Conservation (phyloP, 1,140 invertebrate genomes). For the Drosophila repletoides region DNA sequence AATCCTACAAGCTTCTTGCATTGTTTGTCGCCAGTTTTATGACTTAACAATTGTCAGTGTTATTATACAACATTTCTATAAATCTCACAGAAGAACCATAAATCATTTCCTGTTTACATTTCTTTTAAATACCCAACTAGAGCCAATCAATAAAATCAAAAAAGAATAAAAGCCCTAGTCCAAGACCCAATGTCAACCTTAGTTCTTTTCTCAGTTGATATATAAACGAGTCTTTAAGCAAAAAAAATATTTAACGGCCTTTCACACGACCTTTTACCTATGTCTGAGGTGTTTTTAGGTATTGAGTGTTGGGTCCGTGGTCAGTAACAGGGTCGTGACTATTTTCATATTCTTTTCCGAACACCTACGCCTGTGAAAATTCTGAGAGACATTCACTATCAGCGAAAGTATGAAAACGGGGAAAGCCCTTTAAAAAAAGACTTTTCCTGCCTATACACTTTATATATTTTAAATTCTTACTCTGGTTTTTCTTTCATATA, state of each 20-base stretch:
- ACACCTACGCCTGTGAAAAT: slow-evolving; percentile 11
- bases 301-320: slow-evolving; percentile 1
- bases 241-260: slow-evolving; percentile 18
- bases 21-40: slow-evolving; percentile 9
- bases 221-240: neutral
- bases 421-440: no score
- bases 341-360: slow-evolving; percentile 3
- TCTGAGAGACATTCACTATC: slow-evolving; percentile 35
- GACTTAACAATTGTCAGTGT: neutral
- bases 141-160: neutral
- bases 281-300: neutral
- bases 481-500: no score
- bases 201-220: neutral
- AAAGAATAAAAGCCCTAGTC: neutral
- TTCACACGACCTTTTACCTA: slow-evolving; percentile 32
- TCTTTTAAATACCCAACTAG: neutral
- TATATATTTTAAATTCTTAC: neutral
- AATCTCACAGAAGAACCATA: slow-evolving; percentile 5
- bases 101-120: slow-evolving; percentile 32
- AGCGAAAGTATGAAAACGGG: slow-evolving; percentile 35
- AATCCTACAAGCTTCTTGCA: neutral
- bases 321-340: slow-evolving; percentile 36
- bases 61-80: neutral
- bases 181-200: slow-evolving; percentile 2
- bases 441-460: neutral